These are phyloP conservation scores for Himalopsyche japonica DNA, from an alignment of 2,888 invertebrate species.

Conservation along the genomic window DNA sequence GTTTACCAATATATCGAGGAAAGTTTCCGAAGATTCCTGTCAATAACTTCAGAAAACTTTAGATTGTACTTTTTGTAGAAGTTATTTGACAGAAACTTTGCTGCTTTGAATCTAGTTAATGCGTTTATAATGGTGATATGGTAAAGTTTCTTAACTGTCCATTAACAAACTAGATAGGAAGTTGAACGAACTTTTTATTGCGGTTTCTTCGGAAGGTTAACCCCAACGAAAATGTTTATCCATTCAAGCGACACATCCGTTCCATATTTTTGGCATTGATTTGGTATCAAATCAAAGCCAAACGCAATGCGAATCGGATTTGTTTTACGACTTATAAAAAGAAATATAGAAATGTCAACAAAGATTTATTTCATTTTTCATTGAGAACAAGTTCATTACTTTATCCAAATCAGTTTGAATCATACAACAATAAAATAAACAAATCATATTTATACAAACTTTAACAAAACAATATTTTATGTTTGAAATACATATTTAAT, in stretches of 20 bases:
- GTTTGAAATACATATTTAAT: too few species aligned
- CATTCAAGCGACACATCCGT: background rate
- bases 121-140: background rate
- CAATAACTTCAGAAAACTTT: background rate
- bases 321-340: too few species aligned
- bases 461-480: too few species aligned
- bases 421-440: too few species aligned
- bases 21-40: background rate
- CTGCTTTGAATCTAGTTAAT: background rate
- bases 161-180: background rate
- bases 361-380: too few species aligned
- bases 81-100: background rate
- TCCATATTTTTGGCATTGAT: too few species aligned
- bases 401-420: too few species aligned
- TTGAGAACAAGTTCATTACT: too few species aligned
- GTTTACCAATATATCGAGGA: background rate
- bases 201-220: background rate
- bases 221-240: background rate
- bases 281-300: too few species aligned
- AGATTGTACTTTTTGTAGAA: background rate
- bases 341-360: too few species aligned
- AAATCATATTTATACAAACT: too few species aligned
- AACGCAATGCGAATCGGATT: too few species aligned
- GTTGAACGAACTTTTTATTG: background rate
- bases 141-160: background rate